Base-by-base conservation (phyloP, 2,113 vertebrate genomes). In the Cinclus mexicanus region DNA sequence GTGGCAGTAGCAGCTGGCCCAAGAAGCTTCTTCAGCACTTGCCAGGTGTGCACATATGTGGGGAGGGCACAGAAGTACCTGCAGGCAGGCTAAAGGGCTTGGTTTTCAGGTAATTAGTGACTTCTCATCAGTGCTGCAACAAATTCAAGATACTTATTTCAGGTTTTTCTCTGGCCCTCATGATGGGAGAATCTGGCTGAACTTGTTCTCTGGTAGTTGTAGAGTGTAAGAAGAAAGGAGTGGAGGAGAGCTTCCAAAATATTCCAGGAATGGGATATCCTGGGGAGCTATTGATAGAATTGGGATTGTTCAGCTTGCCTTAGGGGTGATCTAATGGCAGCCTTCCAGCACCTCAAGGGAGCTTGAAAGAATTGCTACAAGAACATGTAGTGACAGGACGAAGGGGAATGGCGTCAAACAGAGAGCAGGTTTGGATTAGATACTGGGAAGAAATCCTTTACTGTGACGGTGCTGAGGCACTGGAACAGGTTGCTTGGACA, bases 1-100 rank as follows among this genome's bases (percentile, higher is more conserved):
- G 37, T 33, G 59, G 37, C 41, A 29, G n/a, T 17, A 17, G 52
- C 31, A 55, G 28, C 65, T 57, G 25, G 57, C 37, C 16, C 29
- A n/a, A 11, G 52, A 59, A 75, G 22, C 13, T 47, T 13, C 7
- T 57, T 39, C 2, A 31, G 64, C 37, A 6, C 53, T 63, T 64
- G 29, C 47, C 47, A 39, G 14, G 41, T 3, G 5, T 56, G 61
- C 33, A 2, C 4, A 0, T 8, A 11, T 4, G 21, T 39, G 50
- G 10, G 11, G 41, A n/a, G 35, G 23, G 31, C 52, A 50, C 12
- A 11, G 49, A 23, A 0, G 26, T 35, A 42, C 44, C 72, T 17
- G 33, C 37, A 18, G 47, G 72, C 31, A 20, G 33, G 42, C 17
- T 37, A 1, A 28, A 10, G 81, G 44, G 5, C 74, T 61, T 6